These are phyloP conservation scores for Tribolium freemani DNA, from an alignment of 2,888 invertebrate species.

Conservation along the genomic window DNA sequence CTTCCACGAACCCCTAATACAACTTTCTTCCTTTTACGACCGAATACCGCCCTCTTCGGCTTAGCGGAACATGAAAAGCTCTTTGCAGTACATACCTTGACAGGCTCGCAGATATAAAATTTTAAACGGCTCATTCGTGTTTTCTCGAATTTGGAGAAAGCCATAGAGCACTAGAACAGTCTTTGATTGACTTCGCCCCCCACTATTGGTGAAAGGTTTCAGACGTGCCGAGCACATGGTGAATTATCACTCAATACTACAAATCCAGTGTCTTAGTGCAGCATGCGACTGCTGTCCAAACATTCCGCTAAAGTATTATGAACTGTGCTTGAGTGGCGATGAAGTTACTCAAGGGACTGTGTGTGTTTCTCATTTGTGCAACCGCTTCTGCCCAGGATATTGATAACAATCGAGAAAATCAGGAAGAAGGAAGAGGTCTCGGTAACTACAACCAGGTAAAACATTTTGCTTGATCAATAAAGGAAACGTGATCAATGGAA, in stretches of 20 bases:
- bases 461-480: not conserved
- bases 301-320: not conserved
- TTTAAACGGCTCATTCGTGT: not conserved
- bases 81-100: constrained; percentile 18
- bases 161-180: constrained; percentile 29
- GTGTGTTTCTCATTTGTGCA: constrained; percentile 34
- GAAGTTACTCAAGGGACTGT: constrained; percentile 4
- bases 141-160: constrained; percentile 36
- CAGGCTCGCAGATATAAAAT: not conserved
- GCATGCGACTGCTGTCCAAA: constrained; percentile 17
- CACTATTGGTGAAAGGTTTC: constrained; percentile 42
- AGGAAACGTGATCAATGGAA: not conserved
- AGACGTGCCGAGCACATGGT: constrained; percentile 43
- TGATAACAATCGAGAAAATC: constrained; percentile 1
- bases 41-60: not conserved
- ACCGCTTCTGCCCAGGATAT: constrained; percentile 12
- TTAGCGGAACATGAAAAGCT: constrained; percentile 22
- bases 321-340: constrained; percentile 12
- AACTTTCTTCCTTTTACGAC: constrained; percentile 23
- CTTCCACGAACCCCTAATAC: constrained; percentile 20
- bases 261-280: constrained; percentile 19
- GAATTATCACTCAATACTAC: constrained; percentile 40
- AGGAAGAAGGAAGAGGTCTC: constrained; percentile 5
- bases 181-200: constrained; percentile 34
- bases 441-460: constrained; percentile 23